phyloP scores from a whole-genome alignment of 2,113 vertebrate genomes.

The Struthidea cinerea region DNA sequence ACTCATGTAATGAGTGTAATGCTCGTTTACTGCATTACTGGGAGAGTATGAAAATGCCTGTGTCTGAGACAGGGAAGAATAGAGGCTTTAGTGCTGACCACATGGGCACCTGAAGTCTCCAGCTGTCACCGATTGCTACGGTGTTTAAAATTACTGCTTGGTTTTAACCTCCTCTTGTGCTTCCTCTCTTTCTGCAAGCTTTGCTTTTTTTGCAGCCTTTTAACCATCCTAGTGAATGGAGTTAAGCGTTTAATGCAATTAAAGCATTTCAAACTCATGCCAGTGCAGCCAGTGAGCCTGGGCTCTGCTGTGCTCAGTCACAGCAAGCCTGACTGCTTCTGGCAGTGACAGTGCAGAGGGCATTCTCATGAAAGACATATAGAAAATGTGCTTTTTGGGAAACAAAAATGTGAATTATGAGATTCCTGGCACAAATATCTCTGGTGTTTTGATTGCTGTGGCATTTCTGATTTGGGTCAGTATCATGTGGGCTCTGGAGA shows the following conservation, averaged over 20 bases:
- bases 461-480: neutral
- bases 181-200: neutral
- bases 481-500: neutral
- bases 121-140: fast-evolving
- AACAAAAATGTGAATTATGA: neutral
- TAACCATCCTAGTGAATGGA: neutral
- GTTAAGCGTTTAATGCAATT: neutral
- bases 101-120: neutral
- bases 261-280: neutral
- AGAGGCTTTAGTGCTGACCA: neutral
- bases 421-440: neutral
- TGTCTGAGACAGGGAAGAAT: neutral
- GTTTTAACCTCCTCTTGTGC: neutral
- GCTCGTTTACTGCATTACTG: neutral
- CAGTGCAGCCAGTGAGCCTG: neutral
- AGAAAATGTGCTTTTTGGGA: neutral
- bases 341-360: neutral
- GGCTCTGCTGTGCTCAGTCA: neutral
- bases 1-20: neutral
- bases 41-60: neutral
- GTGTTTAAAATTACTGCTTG: neutral
- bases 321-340: neutral
- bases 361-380: neutral
- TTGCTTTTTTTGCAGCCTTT: neutral
- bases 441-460: neutral